These are phyloP conservation scores for Agrotis clavis DNA, from an alignment of 2,888 invertebrate genomes.

Conservation along the genomic window DNA sequence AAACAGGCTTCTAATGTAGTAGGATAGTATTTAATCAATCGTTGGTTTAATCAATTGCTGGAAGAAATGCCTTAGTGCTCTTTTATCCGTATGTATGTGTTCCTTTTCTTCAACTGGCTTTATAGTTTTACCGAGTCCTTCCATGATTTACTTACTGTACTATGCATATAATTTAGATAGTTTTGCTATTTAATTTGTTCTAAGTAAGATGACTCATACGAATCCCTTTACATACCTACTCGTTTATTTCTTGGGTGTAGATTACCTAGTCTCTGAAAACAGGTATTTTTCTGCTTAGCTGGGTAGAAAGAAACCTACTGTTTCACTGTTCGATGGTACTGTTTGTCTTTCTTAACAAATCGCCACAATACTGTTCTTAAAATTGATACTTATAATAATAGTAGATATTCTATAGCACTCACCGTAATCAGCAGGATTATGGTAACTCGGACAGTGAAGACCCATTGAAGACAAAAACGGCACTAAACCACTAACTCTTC, in stretches of 20 bases:
- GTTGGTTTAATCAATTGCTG: too few relatives aligned
- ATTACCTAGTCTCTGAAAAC: too few relatives aligned
- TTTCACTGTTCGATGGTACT: too few relatives aligned
- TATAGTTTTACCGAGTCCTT: constrained; percentile 19
- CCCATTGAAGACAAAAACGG: constrained; percentile 97
- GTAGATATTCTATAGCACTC: constrained; percentile 68
- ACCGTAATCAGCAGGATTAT: constrained; percentile 99
- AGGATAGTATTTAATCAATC: constrained; percentile 21
- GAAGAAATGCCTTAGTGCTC: too few relatives aligned
- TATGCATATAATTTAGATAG: not conserved
- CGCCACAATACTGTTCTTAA: not conserved
- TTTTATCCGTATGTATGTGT: too few relatives aligned
- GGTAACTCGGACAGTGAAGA: constrained; percentile 97
- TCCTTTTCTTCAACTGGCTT: constrained; percentile 12
- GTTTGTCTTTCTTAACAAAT: constrained; percentile 11
- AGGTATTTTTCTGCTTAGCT: too few relatives aligned
- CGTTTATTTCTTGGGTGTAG: too few relatives aligned
- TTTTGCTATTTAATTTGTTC: constrained; percentile 22
- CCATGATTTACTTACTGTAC: constrained; percentile 8
- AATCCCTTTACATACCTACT: too few relatives aligned
- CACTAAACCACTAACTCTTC: constrained; percentile 95
- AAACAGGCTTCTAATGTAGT: not conserved
- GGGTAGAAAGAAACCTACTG: too few relatives aligned
- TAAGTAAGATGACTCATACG: not conserved
- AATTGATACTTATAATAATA: not conserved